Percentiles rank a stretch among this genome's conserved stretches.
Evolutionary conservation across 2,797 vertebrate species (phyloP).

Genomic region (Ctenopoma multispine): DNA sequence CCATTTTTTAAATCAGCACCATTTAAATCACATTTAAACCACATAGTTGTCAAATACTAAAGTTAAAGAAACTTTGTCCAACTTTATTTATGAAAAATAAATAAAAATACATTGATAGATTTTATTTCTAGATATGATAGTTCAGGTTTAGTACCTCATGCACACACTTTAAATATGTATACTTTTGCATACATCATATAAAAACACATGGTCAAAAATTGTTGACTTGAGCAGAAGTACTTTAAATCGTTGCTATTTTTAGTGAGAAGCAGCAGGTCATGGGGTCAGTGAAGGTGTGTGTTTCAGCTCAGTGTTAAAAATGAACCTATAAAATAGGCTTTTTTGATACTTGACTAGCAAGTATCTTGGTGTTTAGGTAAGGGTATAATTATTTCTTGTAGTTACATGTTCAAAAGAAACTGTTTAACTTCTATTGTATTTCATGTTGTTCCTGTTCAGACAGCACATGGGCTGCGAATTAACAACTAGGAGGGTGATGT

Average conservation of each 20-base stretch:
- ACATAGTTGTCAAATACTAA: slow-evolving; percentile 1
- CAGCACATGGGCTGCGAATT: neutral
- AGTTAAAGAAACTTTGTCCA: neutral
- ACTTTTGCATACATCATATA: slow-evolving; percentile 15
- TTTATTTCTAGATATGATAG: slow-evolving; percentile 30
- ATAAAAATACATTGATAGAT: slow-evolving; percentile 16
- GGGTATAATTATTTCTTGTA: neutral
- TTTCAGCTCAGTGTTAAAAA: slow-evolving; percentile 62
- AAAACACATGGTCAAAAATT: slow-evolving; percentile 43
- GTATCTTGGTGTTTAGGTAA: slow-evolving; percentile 21
- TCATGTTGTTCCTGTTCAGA: neutral
- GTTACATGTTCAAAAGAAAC: slow-evolving; percentile 2
- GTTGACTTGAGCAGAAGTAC: slow-evolving; percentile 67
- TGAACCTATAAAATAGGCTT: slow-evolving; percentile 56
- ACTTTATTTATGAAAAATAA: slow-evolving; percentile 6
- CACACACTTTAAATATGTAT: slow-evolving; percentile 18
- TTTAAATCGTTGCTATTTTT: slow-evolving; percentile 71
- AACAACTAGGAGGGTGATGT: neutral
- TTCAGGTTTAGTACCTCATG: slow-evolving; percentile 28
- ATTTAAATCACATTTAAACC: neutral
- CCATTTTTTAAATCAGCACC: neutral
- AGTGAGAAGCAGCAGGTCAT: slow-evolving; percentile 58
- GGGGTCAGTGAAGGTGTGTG: slow-evolving; percentile 72
- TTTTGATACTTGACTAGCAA: slow-evolving; percentile 51
- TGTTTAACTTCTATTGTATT: neutral